A percentile compares a stretch with the other conserved stretches of the same genome.
Evolutionary conservation across 2,113 vertebrate species (phyloP).

Genomic region (Ellobius talpinus): DNA sequence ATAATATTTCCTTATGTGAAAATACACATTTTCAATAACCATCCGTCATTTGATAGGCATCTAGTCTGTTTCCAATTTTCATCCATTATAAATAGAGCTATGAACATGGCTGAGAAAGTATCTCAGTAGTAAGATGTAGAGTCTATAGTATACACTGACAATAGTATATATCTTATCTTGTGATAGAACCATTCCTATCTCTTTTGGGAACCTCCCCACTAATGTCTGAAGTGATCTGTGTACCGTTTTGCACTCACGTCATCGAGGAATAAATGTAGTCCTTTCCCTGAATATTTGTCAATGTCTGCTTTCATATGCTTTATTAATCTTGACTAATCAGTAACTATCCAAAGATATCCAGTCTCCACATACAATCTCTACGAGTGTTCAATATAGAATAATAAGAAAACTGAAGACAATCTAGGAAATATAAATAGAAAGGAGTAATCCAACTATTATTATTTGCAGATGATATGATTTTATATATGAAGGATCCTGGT

Average conservation of each 20-base stretch:
- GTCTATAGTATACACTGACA: neutral
- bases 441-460: neutral
- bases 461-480: neutral
- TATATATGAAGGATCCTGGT: neutral
- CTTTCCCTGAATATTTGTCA: neutral
- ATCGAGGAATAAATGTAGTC: neutral
- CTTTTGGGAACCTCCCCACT: neutral
- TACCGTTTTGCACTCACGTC: neutral
- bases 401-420: too few relatives aligned
- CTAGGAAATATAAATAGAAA: neutral
- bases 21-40: neutral
- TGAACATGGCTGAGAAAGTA: neutral
- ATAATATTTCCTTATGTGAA: neutral
- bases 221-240: neutral
- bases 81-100: neutral
- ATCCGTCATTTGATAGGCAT: neutral
- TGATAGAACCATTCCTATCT: neutral
- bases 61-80: neutral
- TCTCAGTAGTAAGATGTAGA: neutral
- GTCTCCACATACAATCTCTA: neutral
- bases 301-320: neutral
- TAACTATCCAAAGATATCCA: neutral
- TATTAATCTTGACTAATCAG: neutral
- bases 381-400: neutral
- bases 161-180: neutral